Evolutionary conservation across 2,797 vertebrate species (phyloP).

Genomic region (Pipistrellus pygmaeus): DNA sequence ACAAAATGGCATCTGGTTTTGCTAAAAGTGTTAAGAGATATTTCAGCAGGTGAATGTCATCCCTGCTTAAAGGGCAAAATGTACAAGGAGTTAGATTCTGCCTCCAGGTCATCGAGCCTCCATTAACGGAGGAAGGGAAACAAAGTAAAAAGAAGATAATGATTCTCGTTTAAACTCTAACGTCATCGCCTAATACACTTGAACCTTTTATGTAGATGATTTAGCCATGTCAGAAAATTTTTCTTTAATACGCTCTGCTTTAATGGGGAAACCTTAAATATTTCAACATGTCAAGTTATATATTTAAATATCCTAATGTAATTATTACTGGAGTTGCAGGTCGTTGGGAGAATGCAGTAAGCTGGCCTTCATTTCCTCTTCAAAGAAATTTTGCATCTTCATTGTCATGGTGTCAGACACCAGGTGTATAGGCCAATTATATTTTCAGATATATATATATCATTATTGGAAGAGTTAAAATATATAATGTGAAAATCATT

Average conservation of each 20-base stretch:
- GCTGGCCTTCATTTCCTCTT: not conserved
- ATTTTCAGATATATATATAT: not conserved
- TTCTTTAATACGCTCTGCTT: constrained; percentile 7
- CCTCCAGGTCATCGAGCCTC: not conserved
- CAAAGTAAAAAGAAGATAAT: constrained; percentile 48
- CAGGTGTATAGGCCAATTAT: not conserved
- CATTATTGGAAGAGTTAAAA: constrained; percentile 34
- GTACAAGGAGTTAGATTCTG: constrained; percentile 43
- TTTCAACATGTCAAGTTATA: not conserved
- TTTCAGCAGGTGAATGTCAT: constrained; percentile 61
- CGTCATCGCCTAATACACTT: not conserved
- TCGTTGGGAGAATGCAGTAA: not conserved
- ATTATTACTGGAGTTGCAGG: not conserved
- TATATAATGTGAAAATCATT: not conserved
- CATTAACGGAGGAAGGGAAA: not conserved
- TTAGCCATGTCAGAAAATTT: not conserved
- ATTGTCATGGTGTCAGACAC: not conserved
- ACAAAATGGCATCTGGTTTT: constrained; percentile 70
- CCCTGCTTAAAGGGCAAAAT: constrained; percentile 46
- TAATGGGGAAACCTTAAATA: constrained; percentile 5
- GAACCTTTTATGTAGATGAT: not conserved
- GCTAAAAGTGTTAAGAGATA: constrained; percentile 68
- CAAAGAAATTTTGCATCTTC: not conserved
- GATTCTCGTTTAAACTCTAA: constrained; percentile 22
- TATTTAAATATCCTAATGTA: not conserved